Base-by-base conservation (phyloP, 2,797 vertebrate genomes). In the Alauda arvensis region DNA sequence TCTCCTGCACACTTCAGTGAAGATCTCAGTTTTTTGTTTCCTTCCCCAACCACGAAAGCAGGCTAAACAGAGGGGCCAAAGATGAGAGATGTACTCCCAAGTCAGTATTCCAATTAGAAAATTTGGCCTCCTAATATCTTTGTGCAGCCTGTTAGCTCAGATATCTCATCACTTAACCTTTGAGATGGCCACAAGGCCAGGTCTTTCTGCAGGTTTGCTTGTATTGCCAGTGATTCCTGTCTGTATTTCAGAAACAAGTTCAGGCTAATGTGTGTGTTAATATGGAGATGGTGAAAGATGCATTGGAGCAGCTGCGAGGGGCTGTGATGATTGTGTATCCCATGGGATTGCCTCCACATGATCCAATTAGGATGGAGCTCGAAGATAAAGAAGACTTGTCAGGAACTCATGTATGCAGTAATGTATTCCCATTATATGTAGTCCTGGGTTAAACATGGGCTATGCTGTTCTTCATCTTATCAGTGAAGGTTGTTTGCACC, bases 271-370 rank as follows among this genome's bases (percentile, higher is more conserved):
- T 99, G 39, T 99, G 98, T 61, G 93, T 99, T 56, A 98, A 96
- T 34, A 94, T 97, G 97, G 98, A 98, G 83, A 98, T 96, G 97
- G 98, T 99, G 77, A 98, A 97, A 63, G 98, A 99, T 18, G 99
- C 98, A 4, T 55, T 99, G 91, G 98, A 99, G 93, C 98, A 98
- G 96, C 97, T 99, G 12, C 97, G 97, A 67, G 99, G 99, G 33
- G 99, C 98, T 0, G 97, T 98, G 52, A 99, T 98, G 97, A 99
- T 99, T 8, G 99, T 99, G 37, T 99, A 99, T 88, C 99, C 99
- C 15, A 99, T 99, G 99, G 98, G 98, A 42, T 93, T 99, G 85
- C 98, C 99, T 28, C 98, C 99, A 5, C 97, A 99, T 4, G 99
- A 99, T 88, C 99, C 99, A 21, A 93, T 99, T 93, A 97, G 97